These are phyloP conservation scores for Griposia aprilina DNA, from an alignment of 2,888 invertebrate species.

Conservation along the genomic window DNA sequence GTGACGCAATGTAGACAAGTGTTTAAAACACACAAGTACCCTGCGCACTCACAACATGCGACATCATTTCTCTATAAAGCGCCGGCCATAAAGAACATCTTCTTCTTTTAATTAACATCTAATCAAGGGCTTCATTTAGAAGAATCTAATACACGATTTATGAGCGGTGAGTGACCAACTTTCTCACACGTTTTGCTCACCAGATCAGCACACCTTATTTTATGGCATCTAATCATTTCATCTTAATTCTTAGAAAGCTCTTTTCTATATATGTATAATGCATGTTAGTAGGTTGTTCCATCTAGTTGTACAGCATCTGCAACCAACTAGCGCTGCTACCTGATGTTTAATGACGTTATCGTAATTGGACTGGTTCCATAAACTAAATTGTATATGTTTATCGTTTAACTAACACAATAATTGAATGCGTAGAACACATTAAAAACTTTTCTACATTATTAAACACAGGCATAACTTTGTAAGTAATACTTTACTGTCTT, in stretches of 20 bases:
- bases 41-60: conserved; percentile 71
- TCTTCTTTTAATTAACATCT: conserved; percentile 85
- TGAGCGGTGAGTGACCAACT: conserved; percentile 76
- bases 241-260: conserved; percentile 68
- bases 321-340: conserved; percentile 33
- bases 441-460: neutral
- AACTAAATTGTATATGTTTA: conserved; percentile 28
- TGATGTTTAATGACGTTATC: conserved; percentile 50
- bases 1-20: conserved; percentile 73
- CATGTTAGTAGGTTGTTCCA: conserved; percentile 58
- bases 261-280: conserved; percentile 54
- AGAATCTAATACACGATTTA: conserved; percentile 82
- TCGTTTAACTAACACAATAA: conserved; percentile 9
- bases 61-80: conserved; percentile 72
- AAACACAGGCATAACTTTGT: neutral
- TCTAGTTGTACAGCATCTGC: conserved; percentile 44
- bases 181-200: conserved; percentile 83
- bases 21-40: conserved; percentile 69
- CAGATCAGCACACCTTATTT: conserved; percentile 78
- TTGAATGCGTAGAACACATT: conserved; percentile 1
- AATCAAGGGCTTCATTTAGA: conserved; percentile 86
- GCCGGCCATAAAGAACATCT: conserved; percentile 79
- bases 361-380: conserved; percentile 37
- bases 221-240: conserved; percentile 72
- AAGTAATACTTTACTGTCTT: neutral